Conservation (phyloP, 2,797 vertebrate species). For the Mallotus villosus region DNA sequence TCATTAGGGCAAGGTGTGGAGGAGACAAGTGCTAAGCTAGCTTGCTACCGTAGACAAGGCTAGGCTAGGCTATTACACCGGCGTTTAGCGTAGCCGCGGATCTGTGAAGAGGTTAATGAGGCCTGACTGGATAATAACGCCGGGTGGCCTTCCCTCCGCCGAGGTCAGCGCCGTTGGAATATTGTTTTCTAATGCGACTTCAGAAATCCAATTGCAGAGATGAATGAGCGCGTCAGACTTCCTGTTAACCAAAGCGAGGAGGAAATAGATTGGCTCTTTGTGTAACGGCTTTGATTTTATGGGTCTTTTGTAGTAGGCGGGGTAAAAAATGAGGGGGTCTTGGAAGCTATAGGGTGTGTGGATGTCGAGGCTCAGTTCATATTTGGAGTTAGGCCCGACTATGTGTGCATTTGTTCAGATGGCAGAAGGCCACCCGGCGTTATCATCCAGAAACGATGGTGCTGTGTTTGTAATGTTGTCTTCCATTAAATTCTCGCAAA, state of each 20-base stretch:
- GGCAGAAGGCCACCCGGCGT: no score
- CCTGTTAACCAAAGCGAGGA: constrained; percentile 10
- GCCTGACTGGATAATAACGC: constrained; percentile 22
- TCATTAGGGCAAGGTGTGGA: background rate
- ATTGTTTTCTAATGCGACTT: constrained; percentile 22
- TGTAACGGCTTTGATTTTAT: constrained; percentile 1
- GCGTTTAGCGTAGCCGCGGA: constrained; percentile 2
- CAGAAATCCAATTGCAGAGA: constrained; percentile 26
- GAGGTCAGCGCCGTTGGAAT: constrained; percentile 21
- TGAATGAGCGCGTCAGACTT: constrained; percentile 8
- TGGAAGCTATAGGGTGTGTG: constrained; percentile 3
- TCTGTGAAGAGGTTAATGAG: constrained; percentile 19
- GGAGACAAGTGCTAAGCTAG: background rate
- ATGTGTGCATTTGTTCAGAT: background rate
- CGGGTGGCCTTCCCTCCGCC: constrained; percentile 2
- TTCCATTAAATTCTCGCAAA: no score
- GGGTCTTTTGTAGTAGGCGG: background rate
- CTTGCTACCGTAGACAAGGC: background rate
- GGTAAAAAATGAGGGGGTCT: background rate
- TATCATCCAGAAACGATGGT: background rate
- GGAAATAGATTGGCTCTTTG: constrained; percentile 13
- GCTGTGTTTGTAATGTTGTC: no score
- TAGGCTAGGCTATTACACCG: background rate
- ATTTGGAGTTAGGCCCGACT: background rate
- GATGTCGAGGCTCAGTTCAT: background rate